Evolutionary conservation across 2,888 invertebrate species (phyloP), one percentile per base, ranked within the genome.

Genomic region (Ormia ochracea): DNA sequence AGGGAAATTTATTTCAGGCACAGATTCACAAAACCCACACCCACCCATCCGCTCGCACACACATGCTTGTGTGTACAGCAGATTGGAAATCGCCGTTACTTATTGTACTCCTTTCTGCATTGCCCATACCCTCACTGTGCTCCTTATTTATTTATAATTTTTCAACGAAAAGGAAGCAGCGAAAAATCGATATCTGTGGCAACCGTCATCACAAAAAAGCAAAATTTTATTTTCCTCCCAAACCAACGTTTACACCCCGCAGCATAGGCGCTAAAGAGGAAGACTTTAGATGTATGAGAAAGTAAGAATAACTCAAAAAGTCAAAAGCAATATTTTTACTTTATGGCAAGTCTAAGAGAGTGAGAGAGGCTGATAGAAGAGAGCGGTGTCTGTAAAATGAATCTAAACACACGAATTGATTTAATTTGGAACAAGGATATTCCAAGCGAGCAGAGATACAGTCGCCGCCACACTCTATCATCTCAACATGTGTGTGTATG

Each of bases 341-440:
- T 41, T 28, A 28, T 19, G 48, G 14, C 63, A 36, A 65, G 7
- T 28, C 33, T 26, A 65, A 50, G 68, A 61, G 69, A 56, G 54
- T 48, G 48, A 26, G 33, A 61, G 54, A 61, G 36, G n/a, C n/a
- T n/a, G n/a, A n/a, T n/a, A n/a, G n/a, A n/a, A 41, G 28, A 63
- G 68, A 45, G 19, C 33, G 23, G n/a, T n/a, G n/a, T n/a, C n/a
- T 28, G 38, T 31, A 26, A 38, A 69, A n/a, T 31, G 31, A 56
- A 48, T 31, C 17, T 41, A 66, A 73, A 50, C 31, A 70, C 65
- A 68, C 61, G 48, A 68, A 79, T 79, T 72, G 76, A 76, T 72
- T 72, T 59, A 72, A 80, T 80, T 80, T 76, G 14, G 80, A 80
- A 72, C 80, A 80, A 80, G 80, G 80, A 80, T 80, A 76, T 12